phyloP scores from a whole-genome alignment of 2,888 invertebrate species.

The Cerastis rubricosa region DNA sequence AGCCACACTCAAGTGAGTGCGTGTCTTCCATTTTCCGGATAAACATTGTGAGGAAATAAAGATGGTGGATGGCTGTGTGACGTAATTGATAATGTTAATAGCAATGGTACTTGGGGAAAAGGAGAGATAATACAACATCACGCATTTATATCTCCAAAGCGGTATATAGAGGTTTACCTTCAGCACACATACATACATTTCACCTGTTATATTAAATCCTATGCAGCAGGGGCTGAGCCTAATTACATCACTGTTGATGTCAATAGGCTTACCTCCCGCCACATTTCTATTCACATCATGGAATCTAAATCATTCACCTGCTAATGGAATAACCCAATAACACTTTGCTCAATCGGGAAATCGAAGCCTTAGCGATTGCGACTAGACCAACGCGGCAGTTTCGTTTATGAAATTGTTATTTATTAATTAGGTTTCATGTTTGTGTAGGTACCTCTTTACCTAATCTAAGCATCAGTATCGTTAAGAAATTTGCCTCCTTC shows the following conservation, averaged over 20 bases:
- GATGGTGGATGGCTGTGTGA: constrained; percentile 12
- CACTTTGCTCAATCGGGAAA: background rate
- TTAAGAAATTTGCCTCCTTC: background rate
- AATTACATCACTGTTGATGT: background rate
- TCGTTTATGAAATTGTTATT: background rate
- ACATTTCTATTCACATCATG: background rate
- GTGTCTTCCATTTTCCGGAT: constrained; percentile 35
- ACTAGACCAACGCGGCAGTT: background rate
- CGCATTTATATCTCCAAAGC: background rate
- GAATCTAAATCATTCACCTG: background rate
- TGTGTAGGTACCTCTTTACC: background rate
- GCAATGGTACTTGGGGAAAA: background rate
- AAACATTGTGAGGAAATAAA: constrained; percentile 41
- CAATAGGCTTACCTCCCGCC: background rate
- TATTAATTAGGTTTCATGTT: background rate
- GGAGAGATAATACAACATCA: background rate
- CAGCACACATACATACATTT: background rate
- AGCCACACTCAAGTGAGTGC: constrained; percentile 42
- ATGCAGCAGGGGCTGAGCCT: background rate
- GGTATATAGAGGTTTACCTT: background rate
- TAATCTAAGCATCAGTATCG: background rate
- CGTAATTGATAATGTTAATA: constrained; percentile 13
- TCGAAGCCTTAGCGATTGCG: background rate
- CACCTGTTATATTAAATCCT: background rate
- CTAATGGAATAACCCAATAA: background rate